A percentile compares a stretch with the other conserved stretches of the same genome.
These are phyloP conservation scores for Polyommatus icarus DNA, from an alignment of 2,888 invertebrate genomes.

Conservation along the genomic window DNA sequence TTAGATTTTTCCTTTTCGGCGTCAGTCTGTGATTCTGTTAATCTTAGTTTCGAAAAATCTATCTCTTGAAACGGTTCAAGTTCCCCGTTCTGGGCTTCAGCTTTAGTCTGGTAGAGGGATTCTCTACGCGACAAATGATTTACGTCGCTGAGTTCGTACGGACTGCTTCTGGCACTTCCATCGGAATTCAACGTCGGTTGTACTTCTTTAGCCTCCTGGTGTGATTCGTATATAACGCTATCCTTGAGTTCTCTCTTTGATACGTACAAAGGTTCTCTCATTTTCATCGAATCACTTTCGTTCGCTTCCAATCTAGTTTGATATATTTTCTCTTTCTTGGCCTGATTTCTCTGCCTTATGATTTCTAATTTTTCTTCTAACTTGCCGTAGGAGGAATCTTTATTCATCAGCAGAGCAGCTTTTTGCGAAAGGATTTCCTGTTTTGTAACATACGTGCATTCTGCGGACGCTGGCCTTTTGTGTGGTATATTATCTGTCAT, in stretches of 20 bases:
- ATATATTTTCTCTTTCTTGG: constrained; percentile 77
- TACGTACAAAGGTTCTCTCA: constrained; percentile 74
- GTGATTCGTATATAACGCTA: constrained; percentile 76
- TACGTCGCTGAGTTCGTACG: constrained; percentile 74
- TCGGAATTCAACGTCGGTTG: constrained; percentile 49
- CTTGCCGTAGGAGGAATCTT: constrained; percentile 65
- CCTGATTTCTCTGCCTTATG: constrained; percentile 77
- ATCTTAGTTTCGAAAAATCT: constrained; percentile 73
- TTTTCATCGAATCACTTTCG: constrained; percentile 69
- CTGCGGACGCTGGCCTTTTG: constrained; percentile 67
- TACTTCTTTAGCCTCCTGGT: constrained; percentile 69
- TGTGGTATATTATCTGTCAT: constrained; percentile 58
- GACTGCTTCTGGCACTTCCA: constrained; percentile 67
- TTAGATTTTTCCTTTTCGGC: constrained; percentile 72
- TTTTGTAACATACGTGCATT: constrained; percentile 75
- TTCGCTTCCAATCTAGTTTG: constrained; percentile 75
- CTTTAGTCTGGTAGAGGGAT: constrained; percentile 71
- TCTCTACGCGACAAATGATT: constrained; percentile 75
- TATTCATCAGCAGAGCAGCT: constrained; percentile 71
- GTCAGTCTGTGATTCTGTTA: constrained; percentile 74
- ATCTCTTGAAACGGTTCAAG: constrained; percentile 71
- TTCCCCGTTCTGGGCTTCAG: constrained; percentile 58
- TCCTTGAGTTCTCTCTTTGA: constrained; percentile 77
- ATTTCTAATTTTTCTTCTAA: constrained; percentile 76
- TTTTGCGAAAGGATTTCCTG: constrained; percentile 77